phyloP scores from a whole-genome alignment of 2,797 vertebrate genomes.

The Urophycis tenuis region DNA sequence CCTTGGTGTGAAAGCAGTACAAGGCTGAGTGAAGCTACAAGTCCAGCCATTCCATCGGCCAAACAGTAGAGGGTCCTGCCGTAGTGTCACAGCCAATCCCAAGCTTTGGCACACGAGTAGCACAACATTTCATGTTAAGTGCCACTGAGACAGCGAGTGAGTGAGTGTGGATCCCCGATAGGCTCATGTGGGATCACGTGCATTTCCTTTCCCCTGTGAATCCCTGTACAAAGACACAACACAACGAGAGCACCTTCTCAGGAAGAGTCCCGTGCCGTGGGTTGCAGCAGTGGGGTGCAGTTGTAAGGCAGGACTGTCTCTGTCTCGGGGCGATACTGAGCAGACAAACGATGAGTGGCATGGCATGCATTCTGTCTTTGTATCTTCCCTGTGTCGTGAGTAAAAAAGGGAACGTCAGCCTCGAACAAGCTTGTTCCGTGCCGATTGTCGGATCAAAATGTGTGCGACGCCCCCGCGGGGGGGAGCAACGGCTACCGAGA shows the following conservation, averaged over 20 bases:
- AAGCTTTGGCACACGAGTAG: not conserved
- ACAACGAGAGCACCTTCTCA: not conserved
- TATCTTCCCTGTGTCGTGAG: not conserved
- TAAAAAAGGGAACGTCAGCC: not conserved
- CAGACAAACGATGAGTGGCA: no score
- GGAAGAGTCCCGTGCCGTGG: not conserved
- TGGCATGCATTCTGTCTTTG: not conserved
- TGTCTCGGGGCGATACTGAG: not conserved
- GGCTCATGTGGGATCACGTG: not conserved
- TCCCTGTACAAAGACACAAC: not conserved
- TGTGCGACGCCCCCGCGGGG: not conserved
- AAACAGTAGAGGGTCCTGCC: not conserved
- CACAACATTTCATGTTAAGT: not conserved
- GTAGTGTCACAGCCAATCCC: not conserved
- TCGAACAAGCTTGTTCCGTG: not conserved
- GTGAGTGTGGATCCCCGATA: not conserved
- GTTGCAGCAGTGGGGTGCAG: not conserved
- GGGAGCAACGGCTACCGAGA: not conserved
- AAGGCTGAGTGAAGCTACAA: not conserved
- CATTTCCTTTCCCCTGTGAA: not conserved
- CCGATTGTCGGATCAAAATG: not conserved
- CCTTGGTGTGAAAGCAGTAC: no score
- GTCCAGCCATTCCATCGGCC: not conserved
- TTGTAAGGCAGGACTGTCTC: not conserved
- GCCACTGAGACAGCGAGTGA: not conserved